phyloP scores from a whole-genome alignment of 2,888 invertebrate genomes.

The Dorcus hopei region DNA sequence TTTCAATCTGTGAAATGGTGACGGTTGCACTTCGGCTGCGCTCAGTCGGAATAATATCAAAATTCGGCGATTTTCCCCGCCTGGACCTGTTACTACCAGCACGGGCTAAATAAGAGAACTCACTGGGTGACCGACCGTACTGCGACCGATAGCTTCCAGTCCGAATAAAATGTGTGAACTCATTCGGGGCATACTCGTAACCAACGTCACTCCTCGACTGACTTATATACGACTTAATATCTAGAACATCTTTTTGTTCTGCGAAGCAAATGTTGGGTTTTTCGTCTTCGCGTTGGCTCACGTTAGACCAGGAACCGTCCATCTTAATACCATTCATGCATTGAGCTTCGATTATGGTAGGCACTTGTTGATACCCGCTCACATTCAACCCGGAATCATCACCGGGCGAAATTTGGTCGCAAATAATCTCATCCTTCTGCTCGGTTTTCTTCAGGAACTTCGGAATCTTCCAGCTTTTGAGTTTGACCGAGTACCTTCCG shows the following conservation, averaged over 20 bases:
- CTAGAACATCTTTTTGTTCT: constrained; percentile 58
- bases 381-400: constrained; percentile 22
- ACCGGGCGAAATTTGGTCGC: constrained; percentile 35
- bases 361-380: constrained; percentile 60
- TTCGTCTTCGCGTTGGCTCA: constrained; percentile 23
- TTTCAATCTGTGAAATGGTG: constrained; percentile 40
- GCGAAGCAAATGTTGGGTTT: constrained; percentile 25
- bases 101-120: constrained; percentile 45
- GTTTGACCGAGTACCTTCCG: constrained; percentile 52
- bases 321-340: constrained; percentile 14
- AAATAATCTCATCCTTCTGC: constrained; percentile 36
- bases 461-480: constrained; percentile 69
- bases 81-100: constrained; percentile 50
- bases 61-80: constrained; percentile 49
- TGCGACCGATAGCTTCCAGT: constrained; percentile 70
- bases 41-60: constrained; percentile 39
- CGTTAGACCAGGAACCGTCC: constrained; percentile 14
- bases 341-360: constrained; percentile 49
- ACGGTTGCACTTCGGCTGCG: constrained; percentile 38
- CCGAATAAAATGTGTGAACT: constrained; percentile 61
- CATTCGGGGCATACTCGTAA: constrained; percentile 43
- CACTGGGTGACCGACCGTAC: constrained; percentile 59
- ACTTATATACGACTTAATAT: constrained; percentile 69
- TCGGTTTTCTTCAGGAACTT: constrained; percentile 64
- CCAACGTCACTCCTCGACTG: constrained; percentile 70